phyloP scores from a whole-genome alignment of 2,797 vertebrate genomes.

The Choloepus didactylus region DNA sequence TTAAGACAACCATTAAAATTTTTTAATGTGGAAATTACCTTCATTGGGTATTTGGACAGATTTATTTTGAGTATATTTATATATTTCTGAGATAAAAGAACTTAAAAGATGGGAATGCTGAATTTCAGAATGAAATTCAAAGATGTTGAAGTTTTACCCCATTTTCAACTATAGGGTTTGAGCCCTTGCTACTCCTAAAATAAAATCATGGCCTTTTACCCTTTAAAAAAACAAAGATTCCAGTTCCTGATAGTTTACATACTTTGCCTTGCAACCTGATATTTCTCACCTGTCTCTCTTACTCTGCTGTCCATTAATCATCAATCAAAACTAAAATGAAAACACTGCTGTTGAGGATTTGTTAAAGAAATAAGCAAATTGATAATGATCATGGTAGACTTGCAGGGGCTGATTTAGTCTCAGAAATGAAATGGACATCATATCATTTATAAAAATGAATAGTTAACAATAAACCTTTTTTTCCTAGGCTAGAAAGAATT shows the following conservation, averaged over 20 bases:
- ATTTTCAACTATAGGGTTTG: slow-evolving; percentile 65
- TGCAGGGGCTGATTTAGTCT: not conserved
- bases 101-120: slow-evolving; percentile 74
- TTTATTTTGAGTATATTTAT: slow-evolving; percentile 48
- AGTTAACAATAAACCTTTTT: not conserved
- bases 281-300: slow-evolving; percentile 84
- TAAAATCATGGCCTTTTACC: slow-evolving; percentile 68
- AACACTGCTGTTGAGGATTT: slow-evolving; percentile 19
- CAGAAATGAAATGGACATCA: slow-evolving; percentile 29
- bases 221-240: slow-evolving; percentile 34
- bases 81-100: slow-evolving; percentile 50
- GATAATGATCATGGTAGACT: not conserved
- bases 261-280: slow-evolving; percentile 81
- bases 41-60: not conserved
- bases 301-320: slow-evolving; percentile 77
- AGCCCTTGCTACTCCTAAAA: slow-evolving; percentile 74
- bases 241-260: slow-evolving; percentile 68
- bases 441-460: slow-evolving; percentile 15
- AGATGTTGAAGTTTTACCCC: slow-evolving; percentile 68
- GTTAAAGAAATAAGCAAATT: slow-evolving; percentile 6
- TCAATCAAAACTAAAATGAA: slow-evolving; percentile 49
- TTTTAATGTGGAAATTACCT: not conserved
- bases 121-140: slow-evolving; percentile 59
- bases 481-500: not conserved
- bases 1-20: not conserved